Base-by-base conservation (phyloP, 2,113 vertebrate genomes). In the Cardinalis cardinalis region DNA sequence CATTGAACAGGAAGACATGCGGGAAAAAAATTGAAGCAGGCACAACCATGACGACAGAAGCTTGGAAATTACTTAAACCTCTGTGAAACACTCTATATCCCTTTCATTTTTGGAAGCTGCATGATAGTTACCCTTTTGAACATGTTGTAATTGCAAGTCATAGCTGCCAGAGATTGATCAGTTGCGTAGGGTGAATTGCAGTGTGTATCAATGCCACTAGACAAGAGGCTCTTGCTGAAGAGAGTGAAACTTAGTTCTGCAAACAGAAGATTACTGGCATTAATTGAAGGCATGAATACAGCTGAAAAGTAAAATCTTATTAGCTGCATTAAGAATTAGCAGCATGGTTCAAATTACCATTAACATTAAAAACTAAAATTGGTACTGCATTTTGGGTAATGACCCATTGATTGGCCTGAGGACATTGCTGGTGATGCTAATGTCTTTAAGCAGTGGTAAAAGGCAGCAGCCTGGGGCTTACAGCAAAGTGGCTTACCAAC, bases 241-340 rank as follows among this genome's bases (percentile, higher is more conserved):
- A 76, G 40, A 55, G 41, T 41, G 66, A 63, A 89, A 80, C 64
- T 70, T 55, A 69, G 29, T 80, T 89, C 89, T 92, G 69, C 77
- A 93, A 79, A 44, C 16, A 44, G 34, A 83, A 83, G 64, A 88
- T 92, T 96, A 68, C 63, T 71, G 76, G 19, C 51, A 81, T 91
- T 87, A 93, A 80, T 34, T 79, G 69, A 60, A 95, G 60, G 14
- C 49, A 81, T 63, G 79, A 85, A 84, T 91, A 51, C 63, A 92
- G 53, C 44, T 73, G 78, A 71, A 90, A 92, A 93, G n/a, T 89
- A 80, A 84, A 95, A 90, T 79, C 87, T 89, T 89, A 77, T 87
- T 95, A 94, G 43, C 84, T 83, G 20, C 60, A 71, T 75, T 55
- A 86, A 55, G 48, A 82, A 68, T 86, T 85, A 92, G 53, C 52